Conservation (phyloP, 64 coral and sea anemone genomes). For the Porites lutea region DNA sequence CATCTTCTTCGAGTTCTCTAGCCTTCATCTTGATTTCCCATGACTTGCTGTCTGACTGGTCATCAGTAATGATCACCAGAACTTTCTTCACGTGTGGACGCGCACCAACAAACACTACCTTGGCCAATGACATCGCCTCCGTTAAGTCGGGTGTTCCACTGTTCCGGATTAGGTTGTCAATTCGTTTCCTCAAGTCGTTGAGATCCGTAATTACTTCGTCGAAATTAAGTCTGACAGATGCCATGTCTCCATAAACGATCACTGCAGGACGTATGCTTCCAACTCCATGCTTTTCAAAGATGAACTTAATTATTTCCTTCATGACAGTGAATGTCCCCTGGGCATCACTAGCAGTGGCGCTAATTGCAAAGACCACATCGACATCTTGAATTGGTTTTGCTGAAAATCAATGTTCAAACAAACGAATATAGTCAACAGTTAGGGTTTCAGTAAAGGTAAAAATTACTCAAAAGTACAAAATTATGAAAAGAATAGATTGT, state of each 20-base stretch:
- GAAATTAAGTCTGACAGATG: constrained; percentile 65
- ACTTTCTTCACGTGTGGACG: constrained; percentile 80
- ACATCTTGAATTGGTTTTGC: constrained; percentile 58
- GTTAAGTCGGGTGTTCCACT: constrained; percentile 68
- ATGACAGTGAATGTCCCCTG: constrained; percentile 65
- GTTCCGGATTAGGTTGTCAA: constrained; percentile 41
- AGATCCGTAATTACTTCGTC: constrained; percentile 21
- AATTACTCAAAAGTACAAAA: too few relatives aligned
- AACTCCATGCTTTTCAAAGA: constrained; percentile 75
- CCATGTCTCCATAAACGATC: constrained; percentile 64
- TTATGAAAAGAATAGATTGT: too few relatives aligned
- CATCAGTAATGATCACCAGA: constrained; percentile 76
- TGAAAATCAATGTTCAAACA: background rate
- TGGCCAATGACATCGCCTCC: constrained; percentile 52
- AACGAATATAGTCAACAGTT: background rate
- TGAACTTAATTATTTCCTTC: constrained; percentile 73
- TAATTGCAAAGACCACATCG: constrained; percentile 83
- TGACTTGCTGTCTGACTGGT: constrained; percentile 47
- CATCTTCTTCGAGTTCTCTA: constrained; percentile 56
- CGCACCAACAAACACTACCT: constrained; percentile 53
- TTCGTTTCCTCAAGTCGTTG: constrained; percentile 48
- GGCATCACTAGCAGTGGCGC: constrained; percentile 61
- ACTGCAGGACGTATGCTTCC: constrained; percentile 53
- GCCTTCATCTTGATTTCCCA: constrained; percentile 18
- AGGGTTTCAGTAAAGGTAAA: too few relatives aligned